phyloP scores from a whole-genome alignment of 2,113 vertebrate genomes.

The Formicarius rufipectus region DNA sequence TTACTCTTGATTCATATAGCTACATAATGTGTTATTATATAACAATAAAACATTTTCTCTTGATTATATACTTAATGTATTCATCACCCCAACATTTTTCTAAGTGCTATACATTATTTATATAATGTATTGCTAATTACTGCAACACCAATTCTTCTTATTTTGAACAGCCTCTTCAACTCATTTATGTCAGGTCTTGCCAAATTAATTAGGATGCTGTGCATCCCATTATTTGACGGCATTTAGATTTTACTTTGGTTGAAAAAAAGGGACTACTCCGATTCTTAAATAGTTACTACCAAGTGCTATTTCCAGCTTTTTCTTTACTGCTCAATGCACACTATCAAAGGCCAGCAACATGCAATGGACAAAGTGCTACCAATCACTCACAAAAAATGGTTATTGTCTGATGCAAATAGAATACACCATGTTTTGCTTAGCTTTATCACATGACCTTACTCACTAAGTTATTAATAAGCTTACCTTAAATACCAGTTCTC shows the following conservation, averaged over 20 bases:
- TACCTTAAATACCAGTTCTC: conserved; percentile 96
- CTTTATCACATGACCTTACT: neutral
- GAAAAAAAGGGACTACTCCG: neutral
- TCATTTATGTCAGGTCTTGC: conserved; percentile 1
- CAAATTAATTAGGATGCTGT: conserved; percentile 20
- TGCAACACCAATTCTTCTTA: neutral
- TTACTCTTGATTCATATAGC: neutral
- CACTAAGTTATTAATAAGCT: conserved; percentile 27
- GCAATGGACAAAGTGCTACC: neutral
- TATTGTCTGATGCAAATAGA: neutral
- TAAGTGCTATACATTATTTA: conserved; percentile 58
- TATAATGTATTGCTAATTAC: conserved; percentile 28
- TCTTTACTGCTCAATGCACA: accelerated
- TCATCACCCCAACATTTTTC: conserved; percentile 52
- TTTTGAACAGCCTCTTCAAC: neutral
- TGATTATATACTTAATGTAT: conserved; percentile 43
- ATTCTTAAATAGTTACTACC: neutral
- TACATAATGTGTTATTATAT: conserved; percentile 21
- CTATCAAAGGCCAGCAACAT: neutral
- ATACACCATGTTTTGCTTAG: accelerated
- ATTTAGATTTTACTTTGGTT: neutral
- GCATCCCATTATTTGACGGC: neutral
- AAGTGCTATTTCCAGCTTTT: neutral
- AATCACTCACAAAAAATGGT: neutral
- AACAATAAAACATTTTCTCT: conserved; percentile 52